Evolutionary conservation across 1,140 invertebrate genomes (phyloP).

Genomic region (Cydia fagiglandana): DNA sequence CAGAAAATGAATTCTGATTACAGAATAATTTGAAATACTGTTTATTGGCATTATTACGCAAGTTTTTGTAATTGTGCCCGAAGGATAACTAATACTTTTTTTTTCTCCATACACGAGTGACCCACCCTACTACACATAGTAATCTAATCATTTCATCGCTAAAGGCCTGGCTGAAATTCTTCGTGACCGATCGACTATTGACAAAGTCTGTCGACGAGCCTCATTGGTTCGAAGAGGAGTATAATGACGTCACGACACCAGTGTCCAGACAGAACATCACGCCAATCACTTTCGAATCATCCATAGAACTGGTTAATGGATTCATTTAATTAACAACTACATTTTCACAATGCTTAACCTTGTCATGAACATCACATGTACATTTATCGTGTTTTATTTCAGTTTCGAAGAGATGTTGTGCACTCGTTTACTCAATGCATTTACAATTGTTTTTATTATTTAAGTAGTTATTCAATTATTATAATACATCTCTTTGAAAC

Average conservation of each 20-base stretch:
- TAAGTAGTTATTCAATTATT: conserved; percentile 31
- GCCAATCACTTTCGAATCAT: conserved; percentile 60
- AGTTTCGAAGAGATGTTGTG: conserved; percentile 56
- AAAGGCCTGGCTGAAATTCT: conserved; percentile 80
- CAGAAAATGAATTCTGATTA: no score
- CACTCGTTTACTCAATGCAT: conserved; percentile 35
- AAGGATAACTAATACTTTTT: no score
- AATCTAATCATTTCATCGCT: conserved; percentile 65
- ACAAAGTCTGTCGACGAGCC: conserved; percentile 75
- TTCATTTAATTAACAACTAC: conserved; percentile 63
- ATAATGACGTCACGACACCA: conserved; percentile 58
- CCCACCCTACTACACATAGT: no score
- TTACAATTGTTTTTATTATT: conserved; percentile 20
- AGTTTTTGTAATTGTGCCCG: no score
- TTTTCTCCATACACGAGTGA: no score
- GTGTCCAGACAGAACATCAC: conserved; percentile 58
- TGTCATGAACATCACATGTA: conserved; percentile 46
- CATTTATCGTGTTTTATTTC: conserved; percentile 46
- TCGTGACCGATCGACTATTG: conserved; percentile 75
- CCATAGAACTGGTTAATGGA: conserved; percentile 72
- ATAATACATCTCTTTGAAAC: conserved; percentile 49
- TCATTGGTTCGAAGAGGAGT: conserved; percentile 69
- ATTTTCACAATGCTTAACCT: conserved; percentile 44
- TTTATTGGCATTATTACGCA: no score
- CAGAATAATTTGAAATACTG: no score